These are phyloP conservation scores for Gadus chalcogrammus DNA, from an alignment of 2,113 vertebrate genomes.

Conservation along the genomic window DNA sequence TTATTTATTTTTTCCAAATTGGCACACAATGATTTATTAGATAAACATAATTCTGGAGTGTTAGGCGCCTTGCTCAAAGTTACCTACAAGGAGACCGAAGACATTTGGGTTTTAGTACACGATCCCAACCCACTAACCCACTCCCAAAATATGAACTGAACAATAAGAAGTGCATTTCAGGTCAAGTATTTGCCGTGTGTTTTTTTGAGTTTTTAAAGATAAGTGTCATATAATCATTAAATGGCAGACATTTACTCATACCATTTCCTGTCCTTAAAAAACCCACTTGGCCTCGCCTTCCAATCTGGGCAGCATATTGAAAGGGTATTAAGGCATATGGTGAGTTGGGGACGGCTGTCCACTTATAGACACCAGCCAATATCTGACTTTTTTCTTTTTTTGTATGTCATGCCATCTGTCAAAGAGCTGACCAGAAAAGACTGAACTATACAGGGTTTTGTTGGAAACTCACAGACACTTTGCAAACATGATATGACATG, in stretches of 20 bases:
- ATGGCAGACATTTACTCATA: constrained; percentile 43
- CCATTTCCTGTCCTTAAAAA: constrained; percentile 48
- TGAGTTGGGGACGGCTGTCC: constrained; percentile 54
- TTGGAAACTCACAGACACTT: constrained; percentile 16
- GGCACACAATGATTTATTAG: too few relatives aligned
- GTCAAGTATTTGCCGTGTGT: too few relatives aligned
- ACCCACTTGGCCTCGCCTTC: constrained; percentile 42
- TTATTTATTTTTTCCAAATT: too few relatives aligned
- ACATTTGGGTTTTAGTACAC: too few relatives aligned
- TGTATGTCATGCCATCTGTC: constrained; percentile 59
- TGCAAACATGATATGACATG: neutral
- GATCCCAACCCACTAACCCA: too few relatives aligned
- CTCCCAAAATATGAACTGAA: too few relatives aligned
- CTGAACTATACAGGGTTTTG: constrained; percentile 32
- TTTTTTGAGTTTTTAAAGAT: too few relatives aligned
- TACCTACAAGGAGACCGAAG: too few relatives aligned
- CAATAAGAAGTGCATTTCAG: too few relatives aligned
- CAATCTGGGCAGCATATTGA: constrained; percentile 61
- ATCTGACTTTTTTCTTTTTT: constrained; percentile 56
- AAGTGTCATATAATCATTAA: constrained; percentile 38
- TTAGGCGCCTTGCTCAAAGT: too few relatives aligned
- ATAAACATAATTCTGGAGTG: too few relatives aligned
- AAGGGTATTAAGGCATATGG: constrained; percentile 54
- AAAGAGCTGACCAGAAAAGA: constrained; percentile 39
- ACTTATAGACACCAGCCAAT: constrained; percentile 53